A percentile compares a stretch with the other conserved stretches of the same genome.
These are phyloP conservation scores for Coelopa pilipes DNA, from an alignment of 2,888 invertebrate species.

Conservation along the genomic window DNA sequence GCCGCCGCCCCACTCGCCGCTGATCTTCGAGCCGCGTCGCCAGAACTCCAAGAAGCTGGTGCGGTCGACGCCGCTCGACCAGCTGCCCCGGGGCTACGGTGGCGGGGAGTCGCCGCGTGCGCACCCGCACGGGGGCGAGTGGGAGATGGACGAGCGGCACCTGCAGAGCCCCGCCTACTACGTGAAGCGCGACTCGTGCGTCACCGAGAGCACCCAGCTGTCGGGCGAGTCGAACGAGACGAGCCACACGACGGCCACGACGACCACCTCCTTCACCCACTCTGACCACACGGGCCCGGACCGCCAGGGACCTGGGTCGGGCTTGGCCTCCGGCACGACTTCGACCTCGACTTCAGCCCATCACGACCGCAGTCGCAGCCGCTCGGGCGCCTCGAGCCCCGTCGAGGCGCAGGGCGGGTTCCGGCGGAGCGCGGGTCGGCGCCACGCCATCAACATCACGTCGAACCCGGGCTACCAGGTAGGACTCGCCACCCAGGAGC, in stretches of 20 bases:
- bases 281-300: conserved; percentile 43
- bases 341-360: too few species aligned
- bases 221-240: conserved; percentile 64
- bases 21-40: conserved; percentile 50
- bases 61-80: conserved; percentile 46
- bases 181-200: conserved; percentile 63
- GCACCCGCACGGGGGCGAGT: conserved; percentile 48
- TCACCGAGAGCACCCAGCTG: conserved; percentile 64
- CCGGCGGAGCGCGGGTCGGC: conserved; percentile 48
- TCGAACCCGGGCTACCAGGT: conserved; percentile 67
- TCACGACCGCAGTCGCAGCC: conserved; percentile 24
- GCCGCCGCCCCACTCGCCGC: conserved; percentile 43
- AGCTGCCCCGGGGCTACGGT: conserved; percentile 36
- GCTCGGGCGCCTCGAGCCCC: conserved; percentile 26
- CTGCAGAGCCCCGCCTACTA: conserved; percentile 51
- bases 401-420: not conserved
- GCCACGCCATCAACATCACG: conserved; percentile 67
- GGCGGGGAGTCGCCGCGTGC: not conserved
- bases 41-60: conserved; percentile 54
- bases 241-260: conserved; percentile 57
- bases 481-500: too few species aligned
- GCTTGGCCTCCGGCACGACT: too few species aligned
- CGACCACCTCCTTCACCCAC: conserved; percentile 63
- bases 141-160: conserved; percentile 58
- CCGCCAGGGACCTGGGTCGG: conserved; percentile 44